Base-by-base conservation (phyloP, 2,888 invertebrate species). In the Orthosia incerta region DNA sequence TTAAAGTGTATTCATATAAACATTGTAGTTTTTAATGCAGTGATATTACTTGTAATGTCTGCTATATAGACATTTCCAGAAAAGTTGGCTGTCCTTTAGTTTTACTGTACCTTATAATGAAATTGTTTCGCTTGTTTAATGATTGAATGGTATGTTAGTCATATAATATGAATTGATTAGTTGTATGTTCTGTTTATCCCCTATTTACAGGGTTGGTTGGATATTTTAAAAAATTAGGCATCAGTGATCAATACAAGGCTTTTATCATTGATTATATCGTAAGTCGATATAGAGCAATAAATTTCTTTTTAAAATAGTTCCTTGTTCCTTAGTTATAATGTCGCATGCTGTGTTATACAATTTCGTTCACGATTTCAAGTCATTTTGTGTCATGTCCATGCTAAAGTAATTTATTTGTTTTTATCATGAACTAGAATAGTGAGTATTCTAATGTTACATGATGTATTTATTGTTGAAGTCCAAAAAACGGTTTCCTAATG, bases 401-500 rank as follows among this genome's bases (percentile, higher is more conserved):
- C 81, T 88, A 87, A 89, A 88, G 88, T 92, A 89, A 92, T 90
- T 91, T 92, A 91, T 92, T 93, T 89, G 88, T 92, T 91, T 87
- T 89, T 87, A 88, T 89, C 89, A 88, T 88, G 83, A 86, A 86
- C 85, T 92, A 93, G 90, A 74, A 86, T 94, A 93, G 94, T 81
- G 85, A 90, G 87, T 92, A 94, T 95, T 94, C 93, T 94, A 93
- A 91, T 95, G 91, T 93, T 93, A 92, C 88, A 84, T 87, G 88
- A 90, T 93, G 92, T 95, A 95, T 95, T 95, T 94, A 94, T 95
- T 94, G 93, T 93, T 95, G 88, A 89, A 93, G 91, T 91, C 89
- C 89, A 85, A 91, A 83, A 90, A 92, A 91, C 92, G 92, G 89
- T 91, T 92, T 91, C 91, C 92, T 91, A 89, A 87, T 91, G 90